Conservation (phyloP, 2,888 invertebrate genomes). For the Andrena flavipes region DNA sequence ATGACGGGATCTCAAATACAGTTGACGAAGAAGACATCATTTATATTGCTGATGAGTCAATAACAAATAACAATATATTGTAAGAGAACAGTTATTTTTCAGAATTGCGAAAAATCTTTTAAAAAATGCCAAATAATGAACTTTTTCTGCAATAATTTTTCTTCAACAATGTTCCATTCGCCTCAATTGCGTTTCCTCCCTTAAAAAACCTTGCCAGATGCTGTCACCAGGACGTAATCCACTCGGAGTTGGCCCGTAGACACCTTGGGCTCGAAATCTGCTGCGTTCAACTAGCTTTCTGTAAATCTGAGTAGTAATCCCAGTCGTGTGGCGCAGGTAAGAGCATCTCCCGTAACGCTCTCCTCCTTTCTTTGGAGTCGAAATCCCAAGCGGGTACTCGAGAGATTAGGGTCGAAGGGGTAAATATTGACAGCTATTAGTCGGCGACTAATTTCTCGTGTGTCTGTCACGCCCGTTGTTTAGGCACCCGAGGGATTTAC, state of each 20-base stretch:
- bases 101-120: no score
- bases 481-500: conserved; percentile 56
- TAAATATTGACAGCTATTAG: conserved; percentile 73
- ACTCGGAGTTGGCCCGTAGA: neutral
- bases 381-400: conserved; percentile 37
- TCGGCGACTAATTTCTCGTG: conserved; percentile 35
- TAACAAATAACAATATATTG: no score
- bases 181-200: neutral
- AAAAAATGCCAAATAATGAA: no score
- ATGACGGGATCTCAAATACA: no score
- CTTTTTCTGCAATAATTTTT: neutral
- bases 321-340: conserved; percentile 22
- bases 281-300: conserved; percentile 19
- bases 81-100: no score
- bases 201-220: neutral
- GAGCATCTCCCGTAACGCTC: neutral
- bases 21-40: no score
- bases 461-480: conserved; percentile 54
- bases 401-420: conserved; percentile 59
- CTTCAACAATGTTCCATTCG: neutral
- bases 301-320: neutral
- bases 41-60: no score
- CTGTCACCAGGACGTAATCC: neutral
- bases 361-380: neutral
- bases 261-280: no score